A percentile compares a stretch with the other conserved stretches of the same genome.
phyloP scores from a whole-genome alignment of 2,888 invertebrate genomes.

The Drosophila birchii region DNA sequence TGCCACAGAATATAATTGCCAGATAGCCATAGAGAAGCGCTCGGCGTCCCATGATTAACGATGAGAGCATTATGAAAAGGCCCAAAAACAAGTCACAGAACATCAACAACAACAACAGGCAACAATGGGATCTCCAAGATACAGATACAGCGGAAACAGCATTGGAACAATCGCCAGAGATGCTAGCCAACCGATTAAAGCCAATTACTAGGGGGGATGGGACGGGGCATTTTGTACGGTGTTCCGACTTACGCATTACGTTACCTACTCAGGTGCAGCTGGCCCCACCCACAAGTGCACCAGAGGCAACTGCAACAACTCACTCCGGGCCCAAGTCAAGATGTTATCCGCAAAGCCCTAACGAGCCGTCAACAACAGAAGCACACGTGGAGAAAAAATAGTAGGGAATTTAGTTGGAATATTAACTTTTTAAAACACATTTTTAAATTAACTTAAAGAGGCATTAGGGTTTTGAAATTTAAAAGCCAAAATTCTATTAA shows the following conservation, averaged over 20 bases:
- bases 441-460: too few relatives aligned
- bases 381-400: constrained; percentile 24
- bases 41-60: constrained; percentile 70
- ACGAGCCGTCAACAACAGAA: constrained; percentile 41
- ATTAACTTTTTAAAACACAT: background rate
- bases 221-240: constrained; percentile 13
- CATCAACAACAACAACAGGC: constrained; percentile 24
- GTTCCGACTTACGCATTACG: constrained; percentile 56
- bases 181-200: constrained; percentile 75
- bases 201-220: constrained; percentile 65
- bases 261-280: constrained; percentile 27
- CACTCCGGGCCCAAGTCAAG: constrained; percentile 68
- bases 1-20: constrained; percentile 73
- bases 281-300: constrained; percentile 51
- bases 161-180: constrained; percentile 73
- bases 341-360: constrained; percentile 76
- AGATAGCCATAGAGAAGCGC: constrained; percentile 43
- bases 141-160: constrained; percentile 68
- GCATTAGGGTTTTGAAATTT: too few relatives aligned
- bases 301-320: constrained; percentile 52
- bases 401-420: too few relatives aligned
- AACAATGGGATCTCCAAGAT: constrained; percentile 73
- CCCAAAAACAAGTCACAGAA: constrained; percentile 42
- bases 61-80: constrained; percentile 67
- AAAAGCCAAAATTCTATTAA: background rate